These are phyloP conservation scores for Orius laevigatus DNA, from an alignment of 1,140 invertebrate species.

Conservation along the genomic window DNA sequence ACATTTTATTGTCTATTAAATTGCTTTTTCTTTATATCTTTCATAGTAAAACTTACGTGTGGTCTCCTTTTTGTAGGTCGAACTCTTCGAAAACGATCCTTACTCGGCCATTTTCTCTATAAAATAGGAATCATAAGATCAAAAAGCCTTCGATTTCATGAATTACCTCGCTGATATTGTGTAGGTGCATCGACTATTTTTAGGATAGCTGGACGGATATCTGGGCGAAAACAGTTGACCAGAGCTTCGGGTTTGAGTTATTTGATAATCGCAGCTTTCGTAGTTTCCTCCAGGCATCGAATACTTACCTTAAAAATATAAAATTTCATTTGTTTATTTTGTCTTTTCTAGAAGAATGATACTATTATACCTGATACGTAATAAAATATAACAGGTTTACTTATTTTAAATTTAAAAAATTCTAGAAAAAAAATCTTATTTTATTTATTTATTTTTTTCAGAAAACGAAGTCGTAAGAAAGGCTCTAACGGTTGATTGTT, in stretches of 20 bases:
- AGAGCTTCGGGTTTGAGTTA: constrained; percentile 40
- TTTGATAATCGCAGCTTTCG: constrained; percentile 53
- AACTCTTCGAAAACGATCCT: constrained; percentile 45
- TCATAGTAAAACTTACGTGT: constrained; percentile 41
- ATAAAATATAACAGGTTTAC: too few species aligned
- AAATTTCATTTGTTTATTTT: neutral
- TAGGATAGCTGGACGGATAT: constrained; percentile 72
- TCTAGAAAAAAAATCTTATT: too few species aligned
- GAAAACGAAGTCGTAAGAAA: too few species aligned
- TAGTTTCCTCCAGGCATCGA: constrained; percentile 26
- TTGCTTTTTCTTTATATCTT: too few species aligned
- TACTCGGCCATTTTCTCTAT: constrained; percentile 27
- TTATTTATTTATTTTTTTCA: too few species aligned
- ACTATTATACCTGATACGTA: too few species aligned
- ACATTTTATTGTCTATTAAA: neutral
- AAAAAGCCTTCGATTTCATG: constrained; percentile 1
- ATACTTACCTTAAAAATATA: too few species aligned
- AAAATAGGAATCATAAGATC: constrained; percentile 14
- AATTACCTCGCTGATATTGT: constrained; percentile 55
- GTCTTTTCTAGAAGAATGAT: neutral
- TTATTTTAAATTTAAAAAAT: too few species aligned
- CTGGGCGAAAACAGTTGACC: constrained; percentile 66
- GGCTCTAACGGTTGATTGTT: too few species aligned
- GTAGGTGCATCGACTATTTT: constrained; percentile 59
- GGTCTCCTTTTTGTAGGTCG: constrained; percentile 43